Evolutionary conservation across 2,113 vertebrate genomes (phyloP).

Genomic region (Ginglymostoma cirratum): DNA sequence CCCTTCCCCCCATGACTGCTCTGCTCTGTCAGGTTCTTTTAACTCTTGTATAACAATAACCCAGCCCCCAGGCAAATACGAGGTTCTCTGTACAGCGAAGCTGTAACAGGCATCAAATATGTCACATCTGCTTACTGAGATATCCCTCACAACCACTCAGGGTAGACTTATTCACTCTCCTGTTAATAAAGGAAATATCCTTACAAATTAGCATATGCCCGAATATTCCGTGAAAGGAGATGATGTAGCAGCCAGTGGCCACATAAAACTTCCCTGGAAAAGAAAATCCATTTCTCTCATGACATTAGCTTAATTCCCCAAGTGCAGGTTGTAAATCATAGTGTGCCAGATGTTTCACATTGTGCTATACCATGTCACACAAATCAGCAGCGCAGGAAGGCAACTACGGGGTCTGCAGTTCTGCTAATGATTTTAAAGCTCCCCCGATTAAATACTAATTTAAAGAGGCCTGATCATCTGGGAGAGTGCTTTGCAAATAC

Average conservation of each 20-base stretch:
- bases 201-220: not conserved
- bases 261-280: not conserved
- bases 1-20: not conserved
- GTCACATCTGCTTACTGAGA: not conserved
- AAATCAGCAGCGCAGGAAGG: not conserved
- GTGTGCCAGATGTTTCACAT: not conserved
- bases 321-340: slow-evolving; percentile 5
- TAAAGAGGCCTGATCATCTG: slow-evolving; percentile 11
- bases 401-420: not conserved
- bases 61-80: not conserved
- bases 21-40: not conserved
- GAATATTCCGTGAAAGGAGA: not conserved
- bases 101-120: not conserved
- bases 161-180: not conserved
- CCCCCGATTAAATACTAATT: slow-evolving; percentile 14
- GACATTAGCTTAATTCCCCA: not conserved
- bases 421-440: not conserved
- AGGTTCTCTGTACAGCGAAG: not conserved
- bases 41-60: not conserved
- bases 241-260: not conserved
- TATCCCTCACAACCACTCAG: not conserved
- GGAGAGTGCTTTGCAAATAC: not conserved
- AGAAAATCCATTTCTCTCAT: not conserved
- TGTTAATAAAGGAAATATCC: not conserved
- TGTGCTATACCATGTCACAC: not conserved